Evolutionary conservation across 2,888 invertebrate species (phyloP).

Genomic region (Drosophila monieri): DNA sequence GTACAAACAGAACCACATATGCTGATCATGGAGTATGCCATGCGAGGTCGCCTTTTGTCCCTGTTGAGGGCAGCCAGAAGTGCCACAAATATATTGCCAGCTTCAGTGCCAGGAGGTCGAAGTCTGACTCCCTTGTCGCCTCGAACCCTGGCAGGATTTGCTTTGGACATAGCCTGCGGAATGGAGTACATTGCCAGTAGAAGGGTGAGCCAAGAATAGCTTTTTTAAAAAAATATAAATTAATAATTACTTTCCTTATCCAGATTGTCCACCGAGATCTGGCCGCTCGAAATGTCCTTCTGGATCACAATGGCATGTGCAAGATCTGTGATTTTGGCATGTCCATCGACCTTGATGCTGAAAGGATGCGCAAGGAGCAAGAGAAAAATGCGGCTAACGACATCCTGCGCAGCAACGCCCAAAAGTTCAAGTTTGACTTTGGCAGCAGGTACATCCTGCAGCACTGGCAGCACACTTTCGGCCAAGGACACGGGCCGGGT

Average conservation of each 20-base stretch:
- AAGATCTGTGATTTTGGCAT: conserved; percentile 96
- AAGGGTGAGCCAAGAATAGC: conserved; percentile 86
- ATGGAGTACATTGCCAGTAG: conserved; percentile 93
- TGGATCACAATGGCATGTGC: conserved; percentile 93
- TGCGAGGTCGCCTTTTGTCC: conserved; percentile 91
- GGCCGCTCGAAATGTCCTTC: conserved; percentile 92
- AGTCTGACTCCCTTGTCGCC: conserved; percentile 83
- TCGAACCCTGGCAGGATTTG: conserved; percentile 91
- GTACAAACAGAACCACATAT: conserved; percentile 90
- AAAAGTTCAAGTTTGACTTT: conserved; percentile 82
- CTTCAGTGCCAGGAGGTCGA: conserved; percentile 83
- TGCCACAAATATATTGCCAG: conserved; percentile 84
- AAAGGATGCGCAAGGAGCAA: conserved; percentile 73
- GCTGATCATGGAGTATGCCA: conserved; percentile 93
- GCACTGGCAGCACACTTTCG: conserved; percentile 80
- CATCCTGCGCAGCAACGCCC: conserved; percentile 72
- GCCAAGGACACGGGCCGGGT: conserved; percentile 46
- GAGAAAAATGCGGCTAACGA: conserved; percentile 79
- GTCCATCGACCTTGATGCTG: conserved; percentile 87
- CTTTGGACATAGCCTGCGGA: conserved; percentile 92
- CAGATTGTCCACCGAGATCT: conserved; percentile 94
- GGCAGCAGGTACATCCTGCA: conserved; percentile 81
- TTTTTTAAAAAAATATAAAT: neutral
- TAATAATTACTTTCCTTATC: neutral
- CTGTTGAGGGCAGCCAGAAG: conserved; percentile 87